Percentiles rank a stretch among this genome's conserved stretches.
These are phyloP conservation scores for Papilio polytes DNA, from an alignment of 1,140 invertebrate genomes.

Conservation along the genomic window DNA sequence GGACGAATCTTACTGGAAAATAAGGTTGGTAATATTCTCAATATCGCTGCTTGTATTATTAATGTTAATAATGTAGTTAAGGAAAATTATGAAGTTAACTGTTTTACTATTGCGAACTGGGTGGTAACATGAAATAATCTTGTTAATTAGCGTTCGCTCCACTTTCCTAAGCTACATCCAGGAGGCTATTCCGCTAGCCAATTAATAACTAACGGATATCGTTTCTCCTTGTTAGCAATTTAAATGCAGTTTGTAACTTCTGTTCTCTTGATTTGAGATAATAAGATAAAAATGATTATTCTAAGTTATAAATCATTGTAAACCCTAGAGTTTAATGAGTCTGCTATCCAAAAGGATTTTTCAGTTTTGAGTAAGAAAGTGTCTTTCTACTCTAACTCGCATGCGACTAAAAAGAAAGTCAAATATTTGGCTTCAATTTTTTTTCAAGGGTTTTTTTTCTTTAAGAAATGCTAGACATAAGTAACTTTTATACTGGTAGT, in stretches of 20 bases:
- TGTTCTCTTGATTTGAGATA: not conserved
- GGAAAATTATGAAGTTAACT: not conserved
- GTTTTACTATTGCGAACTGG: not conserved
- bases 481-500: too few relatives aligned
- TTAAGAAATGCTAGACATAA: too few relatives aligned
- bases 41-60: too few relatives aligned
- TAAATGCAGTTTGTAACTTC: slow-evolving; percentile 15
- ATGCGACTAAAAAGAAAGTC: too few relatives aligned
- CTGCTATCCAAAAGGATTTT: too few relatives aligned
- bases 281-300: not conserved
- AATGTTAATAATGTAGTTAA: not conserved
- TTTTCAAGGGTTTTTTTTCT: not conserved
- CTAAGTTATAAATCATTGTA: not conserved
- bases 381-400: too few relatives aligned
- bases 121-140: slow-evolving; percentile 4
- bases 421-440: too few relatives aligned
- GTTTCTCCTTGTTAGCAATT: slow-evolving; percentile 29
- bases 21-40: too few relatives aligned
- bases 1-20: too few relatives aligned
- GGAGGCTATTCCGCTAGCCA: slow-evolving; percentile 13
- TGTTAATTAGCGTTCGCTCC: slow-evolving; percentile 5
- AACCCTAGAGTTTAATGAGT: too few relatives aligned
- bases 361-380: too few relatives aligned
- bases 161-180: slow-evolving; percentile 21
- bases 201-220: slow-evolving; percentile 28